phyloP scores from a whole-genome alignment of 2,113 vertebrate genomes.

The Sus scrofa region DNA sequence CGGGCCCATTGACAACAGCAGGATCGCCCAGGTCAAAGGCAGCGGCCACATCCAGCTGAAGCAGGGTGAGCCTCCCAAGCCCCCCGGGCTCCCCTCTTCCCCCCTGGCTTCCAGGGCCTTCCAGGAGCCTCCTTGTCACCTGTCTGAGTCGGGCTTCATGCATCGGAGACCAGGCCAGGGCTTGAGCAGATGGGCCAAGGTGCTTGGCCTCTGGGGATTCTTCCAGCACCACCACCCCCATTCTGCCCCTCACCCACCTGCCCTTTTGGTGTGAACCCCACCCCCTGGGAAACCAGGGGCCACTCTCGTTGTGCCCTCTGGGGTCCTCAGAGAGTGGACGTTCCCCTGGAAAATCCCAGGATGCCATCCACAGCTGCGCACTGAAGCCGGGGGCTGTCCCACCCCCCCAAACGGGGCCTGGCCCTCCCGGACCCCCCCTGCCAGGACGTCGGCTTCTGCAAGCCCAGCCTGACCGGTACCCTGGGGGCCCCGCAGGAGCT shows the following conservation, averaged over 20 bases:
- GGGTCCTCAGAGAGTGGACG: fast-evolving
- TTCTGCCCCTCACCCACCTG: no score
- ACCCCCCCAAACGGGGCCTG: background rate
- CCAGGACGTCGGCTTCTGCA: fast-evolving
- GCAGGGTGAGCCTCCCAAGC: constrained; percentile 89
- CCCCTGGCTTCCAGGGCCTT: background rate
- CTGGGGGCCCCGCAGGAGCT: constrained; percentile 88
- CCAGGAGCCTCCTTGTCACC: background rate
- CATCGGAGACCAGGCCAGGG: background rate
- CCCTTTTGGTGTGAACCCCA: background rate
- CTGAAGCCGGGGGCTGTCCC: fast-evolving
- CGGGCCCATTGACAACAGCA: constrained; percentile 97
- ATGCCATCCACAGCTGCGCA: fast-evolving
- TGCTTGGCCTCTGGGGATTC: background rate
- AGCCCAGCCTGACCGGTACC: background rate
- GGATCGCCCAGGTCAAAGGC: constrained; percentile 94
- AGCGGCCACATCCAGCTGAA: constrained; percentile 97
- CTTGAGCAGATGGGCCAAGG: background rate
- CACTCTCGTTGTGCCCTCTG: background rate
- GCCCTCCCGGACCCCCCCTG: background rate
- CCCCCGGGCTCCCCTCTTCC: fast-evolving
- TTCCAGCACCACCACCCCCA: no score
- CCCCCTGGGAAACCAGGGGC: background rate
- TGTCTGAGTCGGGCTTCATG: background rate
- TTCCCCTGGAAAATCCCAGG: background rate